A percentile compares a stretch with the other conserved stretches of the same genome.
Conservation (phyloP, 2,888 invertebrate species). For the Drosophila putrida region DNA sequence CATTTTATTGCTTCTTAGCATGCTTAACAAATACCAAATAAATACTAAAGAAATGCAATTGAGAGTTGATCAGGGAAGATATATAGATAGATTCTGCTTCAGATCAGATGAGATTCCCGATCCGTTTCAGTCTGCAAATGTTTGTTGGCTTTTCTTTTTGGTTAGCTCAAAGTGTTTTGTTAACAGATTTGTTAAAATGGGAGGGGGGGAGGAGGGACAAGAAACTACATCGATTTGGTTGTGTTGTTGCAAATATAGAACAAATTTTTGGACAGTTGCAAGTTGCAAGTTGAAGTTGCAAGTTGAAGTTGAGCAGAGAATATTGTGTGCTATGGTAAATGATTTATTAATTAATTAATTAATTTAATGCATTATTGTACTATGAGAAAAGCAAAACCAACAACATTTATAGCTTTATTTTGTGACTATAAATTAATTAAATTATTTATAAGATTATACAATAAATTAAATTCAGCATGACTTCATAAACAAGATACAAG, state of each 20-base stretch:
- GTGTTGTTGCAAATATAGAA: slow-evolving; percentile 80
- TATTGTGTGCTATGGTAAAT: slow-evolving; percentile 43
- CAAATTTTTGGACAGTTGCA: slow-evolving; percentile 36
- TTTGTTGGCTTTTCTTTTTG: slow-evolving; percentile 59
- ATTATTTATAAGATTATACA: slow-evolving; percentile 75
- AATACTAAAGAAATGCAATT: slow-evolving; percentile 3
- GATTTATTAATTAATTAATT: slow-evolving; percentile 43
- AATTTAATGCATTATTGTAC: slow-evolving; percentile 64
- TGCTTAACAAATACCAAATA: slow-evolving; percentile 50
- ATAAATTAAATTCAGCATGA: slow-evolving; percentile 70
- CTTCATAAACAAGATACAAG: slow-evolving; percentile 49
- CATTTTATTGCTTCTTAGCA: slow-evolving; percentile 74
- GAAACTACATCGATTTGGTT: slow-evolving; percentile 84
- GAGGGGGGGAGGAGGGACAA: slow-evolving; percentile 10
- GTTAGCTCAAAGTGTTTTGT: slow-evolving; percentile 39
- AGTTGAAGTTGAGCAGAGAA: background rate
- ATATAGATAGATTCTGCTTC: background rate
- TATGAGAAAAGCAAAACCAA: slow-evolving; percentile 40
- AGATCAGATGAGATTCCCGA: background rate
- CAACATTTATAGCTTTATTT: slow-evolving; percentile 77
- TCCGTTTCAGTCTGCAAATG: slow-evolving; percentile 32
- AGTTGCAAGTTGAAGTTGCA: no score
- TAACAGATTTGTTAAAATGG: slow-evolving; percentile 38
- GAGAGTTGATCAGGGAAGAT: background rate
- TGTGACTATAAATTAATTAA: slow-evolving; percentile 74